phyloP scores from a whole-genome alignment of 1,140 invertebrate genomes.

The Lepidotrigona ventralis region DNA sequence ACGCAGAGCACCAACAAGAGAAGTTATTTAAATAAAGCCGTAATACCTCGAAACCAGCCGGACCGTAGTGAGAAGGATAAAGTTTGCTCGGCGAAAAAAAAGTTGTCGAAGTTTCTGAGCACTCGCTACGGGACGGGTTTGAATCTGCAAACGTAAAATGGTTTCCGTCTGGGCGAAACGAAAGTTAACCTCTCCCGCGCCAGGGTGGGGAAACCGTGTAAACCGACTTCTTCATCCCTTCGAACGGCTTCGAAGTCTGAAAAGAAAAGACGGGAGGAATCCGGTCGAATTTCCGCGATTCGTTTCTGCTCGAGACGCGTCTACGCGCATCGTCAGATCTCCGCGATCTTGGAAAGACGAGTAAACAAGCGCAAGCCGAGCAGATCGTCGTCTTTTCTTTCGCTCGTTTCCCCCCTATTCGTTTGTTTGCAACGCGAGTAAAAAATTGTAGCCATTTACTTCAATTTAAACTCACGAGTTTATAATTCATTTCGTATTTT shows the following conservation, averaged over 20 bases:
- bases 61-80: conserved; percentile 11
- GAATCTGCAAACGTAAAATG: conserved; percentile 46
- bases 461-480: too few species aligned
- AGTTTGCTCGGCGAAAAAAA: conserved; percentile 31
- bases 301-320: neutral
- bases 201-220: neutral
- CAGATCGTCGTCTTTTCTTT: too few species aligned
- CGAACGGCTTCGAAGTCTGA: neutral
- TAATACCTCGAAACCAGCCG: conserved; percentile 11
- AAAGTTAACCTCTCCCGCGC: conserved; percentile 3
- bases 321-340: neutral
- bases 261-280: conserved; percentile 22
- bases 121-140: neutral
- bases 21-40: conserved; percentile 23
- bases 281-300: conserved; percentile 16
- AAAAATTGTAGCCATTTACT: too few species aligned
- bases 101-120: conserved; percentile 10
- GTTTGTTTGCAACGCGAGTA: too few species aligned
- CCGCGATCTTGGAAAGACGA: neutral
- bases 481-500: too few species aligned
- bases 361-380: neutral
- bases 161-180: conserved; percentile 10
- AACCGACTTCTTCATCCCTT: conserved; percentile 28
- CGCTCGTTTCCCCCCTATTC: too few species aligned
- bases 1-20: neutral